phyloP scores from a whole-genome alignment of 2,113 vertebrate genomes.

The Burhinus bistriatus region DNA sequence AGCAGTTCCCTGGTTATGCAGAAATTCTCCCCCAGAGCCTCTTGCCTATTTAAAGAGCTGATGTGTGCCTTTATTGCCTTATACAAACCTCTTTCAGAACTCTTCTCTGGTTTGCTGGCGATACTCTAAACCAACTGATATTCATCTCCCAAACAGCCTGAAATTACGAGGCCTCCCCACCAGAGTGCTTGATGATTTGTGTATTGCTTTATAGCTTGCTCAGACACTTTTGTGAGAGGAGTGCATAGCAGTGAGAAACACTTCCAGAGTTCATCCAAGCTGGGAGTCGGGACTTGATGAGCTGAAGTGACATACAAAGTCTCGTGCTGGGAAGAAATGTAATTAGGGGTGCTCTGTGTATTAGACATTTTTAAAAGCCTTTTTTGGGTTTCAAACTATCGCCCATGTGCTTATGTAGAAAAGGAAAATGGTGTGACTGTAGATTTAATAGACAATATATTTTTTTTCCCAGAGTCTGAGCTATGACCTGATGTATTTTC shows the following conservation, averaged over 20 bases:
- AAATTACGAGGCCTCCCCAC: not conserved
- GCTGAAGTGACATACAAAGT: not conserved
- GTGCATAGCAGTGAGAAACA: not conserved
- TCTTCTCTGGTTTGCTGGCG: not conserved
- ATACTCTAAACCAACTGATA: not conserved
- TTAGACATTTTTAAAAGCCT: not conserved
- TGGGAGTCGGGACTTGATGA: not conserved
- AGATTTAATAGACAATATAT: not conserved
- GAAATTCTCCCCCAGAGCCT: not conserved
- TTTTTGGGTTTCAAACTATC: not conserved
- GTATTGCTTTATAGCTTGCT: not conserved
- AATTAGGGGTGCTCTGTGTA: not conserved
- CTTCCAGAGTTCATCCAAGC: not conserved
- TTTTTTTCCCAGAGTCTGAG: not conserved
- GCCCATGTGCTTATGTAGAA: not conserved
- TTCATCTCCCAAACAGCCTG: not conserved
- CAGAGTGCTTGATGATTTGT: not conserved
- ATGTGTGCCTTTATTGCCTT: not conserved
- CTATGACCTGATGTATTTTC: not conserved
- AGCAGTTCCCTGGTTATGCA: not conserved
- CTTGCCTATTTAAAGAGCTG: not conserved
- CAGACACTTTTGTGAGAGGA: not conserved
- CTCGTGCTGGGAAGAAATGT: conserved; percentile 2
- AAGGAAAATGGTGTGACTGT: not conserved
- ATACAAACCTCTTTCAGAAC: not conserved